These are phyloP conservation scores for Athrips mouffetella DNA, from an alignment of 2,888 invertebrate species.

Conservation along the genomic window DNA sequence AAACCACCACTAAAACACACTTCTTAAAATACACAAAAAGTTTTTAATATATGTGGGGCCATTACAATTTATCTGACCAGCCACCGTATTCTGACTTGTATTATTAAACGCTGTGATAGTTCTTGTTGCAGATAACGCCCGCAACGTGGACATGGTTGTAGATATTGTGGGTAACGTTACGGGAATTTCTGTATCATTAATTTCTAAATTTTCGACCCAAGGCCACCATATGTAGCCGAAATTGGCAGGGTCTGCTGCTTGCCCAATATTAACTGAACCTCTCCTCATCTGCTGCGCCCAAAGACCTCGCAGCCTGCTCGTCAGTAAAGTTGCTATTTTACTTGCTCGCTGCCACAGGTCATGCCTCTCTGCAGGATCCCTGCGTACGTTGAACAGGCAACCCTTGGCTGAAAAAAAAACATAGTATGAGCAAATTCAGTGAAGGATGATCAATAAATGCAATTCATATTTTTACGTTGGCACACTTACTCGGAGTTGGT, in stretches of 20 bases:
- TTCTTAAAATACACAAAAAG: too few relatives aligned
- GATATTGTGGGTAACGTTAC: too few relatives aligned
- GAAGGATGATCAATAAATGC: neutral
- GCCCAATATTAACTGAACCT: constrained; percentile 63
- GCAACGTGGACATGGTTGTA: too few relatives aligned
- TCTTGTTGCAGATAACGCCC: too few relatives aligned
- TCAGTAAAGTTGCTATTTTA: constrained; percentile 62
- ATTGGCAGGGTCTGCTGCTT: constrained; percentile 82
- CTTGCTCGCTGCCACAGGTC: constrained; percentile 79
- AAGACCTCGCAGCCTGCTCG: constrained; percentile 59
- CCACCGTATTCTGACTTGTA: too few relatives aligned
- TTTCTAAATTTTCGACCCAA: constrained; percentile 66
- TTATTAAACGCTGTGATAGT: too few relatives aligned
- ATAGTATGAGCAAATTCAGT: neutral
- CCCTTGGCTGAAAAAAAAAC: constrained; percentile 70
- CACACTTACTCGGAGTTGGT: constrained; percentile 57
- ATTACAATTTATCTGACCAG: too few relatives aligned
- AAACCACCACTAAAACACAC: too few relatives aligned
- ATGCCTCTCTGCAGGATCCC: constrained; percentile 88
- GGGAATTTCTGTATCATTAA: too few relatives aligned
- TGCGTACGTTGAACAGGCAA: constrained; percentile 86
- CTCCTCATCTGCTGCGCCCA: constrained; percentile 71
- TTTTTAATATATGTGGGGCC: too few relatives aligned
- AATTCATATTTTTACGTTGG: neutral
- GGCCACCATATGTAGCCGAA: constrained; percentile 85